Conservation (phyloP, 2,797 vertebrate genomes). For the Halcyon chelicuti region DNA sequence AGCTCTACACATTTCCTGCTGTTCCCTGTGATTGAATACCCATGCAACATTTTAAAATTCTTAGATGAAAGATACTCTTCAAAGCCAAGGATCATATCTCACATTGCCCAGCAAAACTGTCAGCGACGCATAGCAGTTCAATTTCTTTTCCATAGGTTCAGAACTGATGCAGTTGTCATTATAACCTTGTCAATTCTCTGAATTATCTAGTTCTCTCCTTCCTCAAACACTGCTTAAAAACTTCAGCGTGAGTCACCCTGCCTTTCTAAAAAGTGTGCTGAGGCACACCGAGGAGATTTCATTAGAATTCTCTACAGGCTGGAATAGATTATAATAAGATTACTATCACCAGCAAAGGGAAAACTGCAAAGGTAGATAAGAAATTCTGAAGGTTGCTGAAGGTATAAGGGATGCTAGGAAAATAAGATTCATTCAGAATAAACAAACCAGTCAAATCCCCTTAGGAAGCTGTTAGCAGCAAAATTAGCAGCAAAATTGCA, state of each 20-base stretch:
- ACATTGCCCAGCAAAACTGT: not conserved
- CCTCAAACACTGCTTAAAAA: not conserved
- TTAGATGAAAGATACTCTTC: not conserved
- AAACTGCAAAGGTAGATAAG: constrained; percentile 57
- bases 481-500: not conserved
- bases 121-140: not conserved
- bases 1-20: not conserved
- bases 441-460: constrained; percentile 6
- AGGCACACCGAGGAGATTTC: not conserved
- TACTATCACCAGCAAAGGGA: constrained; percentile 3
- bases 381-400: constrained; percentile 28
- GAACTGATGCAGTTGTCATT: not conserved
- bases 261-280: not conserved
- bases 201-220: not conserved
- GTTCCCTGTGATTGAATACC: not conserved
- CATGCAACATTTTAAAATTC: not conserved
- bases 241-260: constrained; percentile 1
- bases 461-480: not conserved
- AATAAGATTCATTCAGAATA: not conserved
- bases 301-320: constrained; percentile 40
- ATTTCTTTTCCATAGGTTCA: not conserved
- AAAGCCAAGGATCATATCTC: not conserved
- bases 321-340: constrained; percentile 56
- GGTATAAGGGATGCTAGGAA: not conserved
- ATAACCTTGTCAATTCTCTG: not conserved